Evolutionary conservation across 2,113 vertebrate species (phyloP).

Genomic region (Azemiops feae): DNA sequence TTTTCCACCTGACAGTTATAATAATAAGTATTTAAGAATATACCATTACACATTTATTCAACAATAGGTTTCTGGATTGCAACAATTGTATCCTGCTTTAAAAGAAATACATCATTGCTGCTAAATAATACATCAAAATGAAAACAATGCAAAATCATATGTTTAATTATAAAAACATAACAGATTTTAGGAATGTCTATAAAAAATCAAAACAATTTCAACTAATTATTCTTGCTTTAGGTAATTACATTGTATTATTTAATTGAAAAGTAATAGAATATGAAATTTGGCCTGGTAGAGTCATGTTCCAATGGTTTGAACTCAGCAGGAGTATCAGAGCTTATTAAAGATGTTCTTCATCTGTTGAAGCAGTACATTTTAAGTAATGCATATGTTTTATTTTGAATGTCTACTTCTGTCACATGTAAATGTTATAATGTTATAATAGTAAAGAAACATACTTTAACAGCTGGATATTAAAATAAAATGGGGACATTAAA

Average conservation of each 20-base stretch:
- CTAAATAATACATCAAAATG: slow-evolving; percentile 35
- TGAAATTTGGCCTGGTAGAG: slow-evolving; percentile 70
- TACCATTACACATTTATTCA: background rate
- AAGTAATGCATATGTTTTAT: slow-evolving; percentile 45
- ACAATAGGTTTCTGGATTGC: background rate
- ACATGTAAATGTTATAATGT: slow-evolving; percentile 17
- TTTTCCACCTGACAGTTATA: background rate
- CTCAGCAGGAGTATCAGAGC: slow-evolving; percentile 65
- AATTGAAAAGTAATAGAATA: slow-evolving; percentile 74
- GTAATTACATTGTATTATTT: slow-evolving; percentile 77
- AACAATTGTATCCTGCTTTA: background rate
- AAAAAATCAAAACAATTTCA: slow-evolving; percentile 69
- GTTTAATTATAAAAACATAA: slow-evolving; percentile 52
- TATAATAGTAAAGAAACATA: slow-evolving; percentile 6
- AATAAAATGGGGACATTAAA: background rate
- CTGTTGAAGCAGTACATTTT: slow-evolving; percentile 43
- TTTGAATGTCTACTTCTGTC: slow-evolving; percentile 35
- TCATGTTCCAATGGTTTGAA: slow-evolving; percentile 70
- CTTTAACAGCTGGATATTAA: slow-evolving; percentile 28
- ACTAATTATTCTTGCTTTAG: slow-evolving; percentile 71
- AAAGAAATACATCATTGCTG: slow-evolving; percentile 31
- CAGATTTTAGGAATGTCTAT: slow-evolving; percentile 62
- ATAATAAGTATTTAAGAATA: background rate
- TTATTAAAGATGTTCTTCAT: slow-evolving; percentile 70
- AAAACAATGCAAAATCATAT: slow-evolving; percentile 51